These are phyloP conservation scores for Gymnothorax javanicus DNA, from an alignment of 2,797 vertebrate species.

Conservation along the genomic window DNA sequence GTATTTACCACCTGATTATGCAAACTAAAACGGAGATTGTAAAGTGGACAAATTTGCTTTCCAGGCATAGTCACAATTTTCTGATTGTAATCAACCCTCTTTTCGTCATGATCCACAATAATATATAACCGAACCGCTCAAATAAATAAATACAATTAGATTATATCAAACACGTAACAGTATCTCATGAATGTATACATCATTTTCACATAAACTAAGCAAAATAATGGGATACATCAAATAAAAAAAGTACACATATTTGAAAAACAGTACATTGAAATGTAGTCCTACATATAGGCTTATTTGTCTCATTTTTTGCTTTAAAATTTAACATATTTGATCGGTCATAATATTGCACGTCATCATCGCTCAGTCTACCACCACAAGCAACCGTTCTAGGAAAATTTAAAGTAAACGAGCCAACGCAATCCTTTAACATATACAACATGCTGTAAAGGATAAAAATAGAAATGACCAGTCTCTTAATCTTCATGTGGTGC, in stretches of 20 bases:
- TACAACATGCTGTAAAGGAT: neutral
- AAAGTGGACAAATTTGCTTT: conserved; percentile 43
- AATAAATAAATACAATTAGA: neutral
- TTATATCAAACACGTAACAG: neutral
- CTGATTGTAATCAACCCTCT: neutral
- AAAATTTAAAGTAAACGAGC: neutral
- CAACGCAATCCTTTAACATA: neutral
- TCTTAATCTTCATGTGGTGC: neutral
- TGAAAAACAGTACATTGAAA: conserved; percentile 9
- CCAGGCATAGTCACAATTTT: neutral
- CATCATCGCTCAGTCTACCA: neutral
- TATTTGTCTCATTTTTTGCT: neutral
- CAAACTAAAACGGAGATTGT: conserved; percentile 71
- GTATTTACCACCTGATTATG: conserved; percentile 70
- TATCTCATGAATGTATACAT: neutral
- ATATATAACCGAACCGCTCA: neutral
- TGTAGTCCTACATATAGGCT: neutral
- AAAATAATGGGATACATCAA: neutral
- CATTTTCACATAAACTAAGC: neutral
- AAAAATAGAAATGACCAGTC: neutral
- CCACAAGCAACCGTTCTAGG: neutral
- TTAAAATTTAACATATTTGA: neutral
- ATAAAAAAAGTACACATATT: neutral
- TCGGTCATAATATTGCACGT: neutral
- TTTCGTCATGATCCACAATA: neutral